Evolutionary conservation across 2,797 vertebrate genomes (phyloP).

Genomic region (Psittacula echo): DNA sequence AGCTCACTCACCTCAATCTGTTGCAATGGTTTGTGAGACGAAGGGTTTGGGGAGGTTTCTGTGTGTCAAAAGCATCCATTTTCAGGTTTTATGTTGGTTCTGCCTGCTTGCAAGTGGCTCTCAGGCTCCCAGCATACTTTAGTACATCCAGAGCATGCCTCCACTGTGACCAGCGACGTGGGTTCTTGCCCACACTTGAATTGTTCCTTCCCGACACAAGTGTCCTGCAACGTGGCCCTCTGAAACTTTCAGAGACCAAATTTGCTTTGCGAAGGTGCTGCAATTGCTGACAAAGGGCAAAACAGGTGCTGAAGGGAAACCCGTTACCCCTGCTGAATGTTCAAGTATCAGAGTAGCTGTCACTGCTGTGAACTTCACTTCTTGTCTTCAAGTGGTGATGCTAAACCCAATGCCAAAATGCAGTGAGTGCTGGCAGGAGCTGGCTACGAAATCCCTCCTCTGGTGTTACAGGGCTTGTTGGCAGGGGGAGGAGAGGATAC

Average conservation of each 20-base stretch:
- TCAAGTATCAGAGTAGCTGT: background rate
- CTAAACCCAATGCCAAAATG: background rate
- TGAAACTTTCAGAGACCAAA: background rate
- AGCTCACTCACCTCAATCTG: background rate
- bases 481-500: background rate
- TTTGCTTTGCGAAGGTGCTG: constrained; percentile 1
- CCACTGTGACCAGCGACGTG: fast-evolving
- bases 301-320: background rate
- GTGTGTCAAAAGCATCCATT: background rate
- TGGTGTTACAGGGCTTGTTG: background rate
- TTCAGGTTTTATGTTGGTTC: background rate
- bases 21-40: fast-evolving
- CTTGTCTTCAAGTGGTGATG: background rate
- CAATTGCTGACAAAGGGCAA: background rate
- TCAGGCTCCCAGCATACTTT: background rate
- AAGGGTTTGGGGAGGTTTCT: background rate
- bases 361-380: background rate
- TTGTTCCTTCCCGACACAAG: background rate
- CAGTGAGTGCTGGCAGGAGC: background rate
- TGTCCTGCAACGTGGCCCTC: background rate
- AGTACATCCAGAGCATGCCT: background rate
- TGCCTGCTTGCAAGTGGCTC: background rate
- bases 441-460: background rate
- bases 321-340: background rate
- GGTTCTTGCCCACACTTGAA: background rate